These are phyloP conservation scores for Aphelinus atriplicis DNA, from an alignment of 1,140 invertebrate species.

Conservation along the genomic window DNA sequence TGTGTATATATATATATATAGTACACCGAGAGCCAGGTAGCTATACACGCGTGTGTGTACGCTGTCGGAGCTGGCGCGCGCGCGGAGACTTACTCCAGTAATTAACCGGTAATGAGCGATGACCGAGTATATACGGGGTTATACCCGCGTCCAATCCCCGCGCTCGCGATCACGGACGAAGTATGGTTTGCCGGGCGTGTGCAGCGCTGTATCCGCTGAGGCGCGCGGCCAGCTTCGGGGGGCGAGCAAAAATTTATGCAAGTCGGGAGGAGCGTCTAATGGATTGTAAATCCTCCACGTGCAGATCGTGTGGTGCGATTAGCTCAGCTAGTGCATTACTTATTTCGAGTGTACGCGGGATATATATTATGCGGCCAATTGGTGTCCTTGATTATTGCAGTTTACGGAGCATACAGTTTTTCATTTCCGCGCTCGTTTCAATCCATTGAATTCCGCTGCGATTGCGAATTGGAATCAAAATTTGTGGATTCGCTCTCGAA, in stretches of 20 bases:
- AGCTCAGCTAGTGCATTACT: too few relatives aligned
- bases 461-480: too few relatives aligned
- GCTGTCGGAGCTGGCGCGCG: conserved; percentile 1
- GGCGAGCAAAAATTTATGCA: conserved; percentile 15
- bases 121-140: conserved; percentile 37
- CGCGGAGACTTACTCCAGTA: conserved; percentile 47
- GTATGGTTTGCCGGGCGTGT: background rate
- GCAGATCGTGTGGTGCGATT: too few relatives aligned
- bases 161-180: background rate
- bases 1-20: conserved; percentile 23
- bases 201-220: background rate
- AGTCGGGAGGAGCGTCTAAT: background rate
- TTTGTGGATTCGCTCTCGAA: too few relatives aligned
- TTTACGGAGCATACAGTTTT: background rate
- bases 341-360: too few relatives aligned
- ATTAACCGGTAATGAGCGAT: conserved; percentile 53
- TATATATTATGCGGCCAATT: background rate
- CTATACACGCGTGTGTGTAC: too few relatives aligned
- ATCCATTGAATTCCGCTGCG: too few relatives aligned
- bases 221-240: background rate
- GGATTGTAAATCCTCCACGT: conserved; percentile 15
- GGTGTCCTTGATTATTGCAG: background rate
- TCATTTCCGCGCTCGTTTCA: too few relatives aligned
- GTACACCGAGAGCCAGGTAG: conserved; percentile 45
- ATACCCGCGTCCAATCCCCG: background rate